phyloP scores from a whole-genome alignment of 2,888 invertebrate genomes.

The Polia nebulosa region DNA sequence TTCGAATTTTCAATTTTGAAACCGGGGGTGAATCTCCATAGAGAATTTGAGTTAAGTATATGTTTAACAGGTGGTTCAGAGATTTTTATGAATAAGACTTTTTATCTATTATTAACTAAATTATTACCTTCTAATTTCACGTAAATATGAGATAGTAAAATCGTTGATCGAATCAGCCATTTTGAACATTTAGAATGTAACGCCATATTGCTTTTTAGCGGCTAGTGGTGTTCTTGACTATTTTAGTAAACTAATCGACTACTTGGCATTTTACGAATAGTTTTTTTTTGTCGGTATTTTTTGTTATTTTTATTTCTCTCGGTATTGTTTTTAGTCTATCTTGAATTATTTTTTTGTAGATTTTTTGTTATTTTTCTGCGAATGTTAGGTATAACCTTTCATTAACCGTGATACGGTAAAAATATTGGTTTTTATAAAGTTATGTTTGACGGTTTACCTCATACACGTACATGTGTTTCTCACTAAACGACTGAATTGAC shows the following conservation, averaged over 20 bases:
- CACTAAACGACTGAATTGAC: conserved; percentile 12
- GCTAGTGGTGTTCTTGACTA: conserved; percentile 22
- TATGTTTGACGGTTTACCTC: too few relatives aligned
- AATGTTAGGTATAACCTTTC: background rate
- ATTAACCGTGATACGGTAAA: too few relatives aligned
- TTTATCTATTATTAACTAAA: conserved; percentile 42
- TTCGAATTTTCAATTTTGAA: too few relatives aligned
- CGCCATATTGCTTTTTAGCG: conserved; percentile 23
- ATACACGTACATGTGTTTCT: background rate
- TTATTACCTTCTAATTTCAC: conserved; percentile 38
- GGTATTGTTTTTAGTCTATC: background rate
- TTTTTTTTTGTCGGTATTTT: conserved; percentile 3
- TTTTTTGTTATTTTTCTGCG: background rate
- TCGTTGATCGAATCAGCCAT: conserved; percentile 46
- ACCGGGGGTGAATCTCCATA: background rate
- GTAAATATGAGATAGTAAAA: conserved; percentile 48
- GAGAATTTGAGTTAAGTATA: background rate
- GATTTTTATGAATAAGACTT: background rate
- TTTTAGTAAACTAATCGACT: conserved; percentile 24
- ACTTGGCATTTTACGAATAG: background rate
- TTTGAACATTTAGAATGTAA: conserved; percentile 37
- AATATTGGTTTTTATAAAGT: too few relatives aligned
- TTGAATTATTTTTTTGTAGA: conserved; percentile 4
- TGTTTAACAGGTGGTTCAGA: too few relatives aligned
- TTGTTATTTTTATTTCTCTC: background rate